Base-by-base conservation (phyloP, 2,888 invertebrate genomes). In the Clusia tigrina region DNA sequence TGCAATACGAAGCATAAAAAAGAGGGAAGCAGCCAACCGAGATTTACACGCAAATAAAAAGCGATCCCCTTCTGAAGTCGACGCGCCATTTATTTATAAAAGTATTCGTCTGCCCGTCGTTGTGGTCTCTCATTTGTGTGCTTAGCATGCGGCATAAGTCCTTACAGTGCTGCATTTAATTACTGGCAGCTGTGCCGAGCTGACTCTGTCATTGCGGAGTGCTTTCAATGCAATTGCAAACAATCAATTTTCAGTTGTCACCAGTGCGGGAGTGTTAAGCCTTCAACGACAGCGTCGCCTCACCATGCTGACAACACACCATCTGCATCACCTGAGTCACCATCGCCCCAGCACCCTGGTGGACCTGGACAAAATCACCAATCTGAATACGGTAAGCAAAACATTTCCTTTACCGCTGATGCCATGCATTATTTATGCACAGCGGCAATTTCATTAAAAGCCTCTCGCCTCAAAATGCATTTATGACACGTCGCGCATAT, bases 281-380 rank as follows among this genome's bases (percentile, higher is more conserved):
- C n/a, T 32, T 9, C 6, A 32, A 32, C 32, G 12, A 32, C 32
- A 12, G 32, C 32, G 32, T 32, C 32, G 32, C 32, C 32, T 32
- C 74, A 82, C 79, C 67, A 82, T 82, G 82, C 77, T 82, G 78
- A 83, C 82, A 62, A 82, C 82, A 72, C 82, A 82, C 78, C 83
- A 82, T 72, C 73, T 83, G 73, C 78, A 82, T 70, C 81, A 81
- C 68, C 73, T 81, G 73, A 81, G 81, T 71, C 82, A 83, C 76
- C 82, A 83, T 78, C 80, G 81, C 60, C 80, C 81, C 72, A 83
- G 81, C 68, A 79, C 81, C 67, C 77, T 81, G 56, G 71, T 82
- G 67, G 82, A 82, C 71, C 71, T 83, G 76, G 83, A 82, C 72
- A 82, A 83, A 74, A 76, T 82, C 58, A 83, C 82, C 64, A 82